Evolutionary conservation across 2,797 vertebrate species (phyloP).

Genomic region (Potorous gilbertii): DNA sequence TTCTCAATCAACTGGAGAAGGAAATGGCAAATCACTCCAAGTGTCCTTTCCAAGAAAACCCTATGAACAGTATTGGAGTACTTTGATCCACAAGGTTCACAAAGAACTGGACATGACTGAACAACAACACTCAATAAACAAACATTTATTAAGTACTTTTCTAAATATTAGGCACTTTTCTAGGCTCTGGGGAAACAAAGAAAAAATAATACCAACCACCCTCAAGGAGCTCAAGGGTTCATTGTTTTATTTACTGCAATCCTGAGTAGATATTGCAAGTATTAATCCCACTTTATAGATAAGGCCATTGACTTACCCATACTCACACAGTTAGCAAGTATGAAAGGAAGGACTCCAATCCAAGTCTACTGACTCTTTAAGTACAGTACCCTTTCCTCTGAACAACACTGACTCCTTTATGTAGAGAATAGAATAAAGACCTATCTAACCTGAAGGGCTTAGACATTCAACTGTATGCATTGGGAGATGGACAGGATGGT

Average conservation of each 20-base stretch:
- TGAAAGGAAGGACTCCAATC: not conserved
- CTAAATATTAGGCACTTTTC: not conserved
- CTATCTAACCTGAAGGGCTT: conserved; percentile 13
- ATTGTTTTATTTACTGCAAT: not conserved
- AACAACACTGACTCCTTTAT: not conserved
- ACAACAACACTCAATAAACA: not conserved
- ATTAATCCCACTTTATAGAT: not conserved
- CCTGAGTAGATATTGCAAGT: not conserved
- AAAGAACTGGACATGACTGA: not conserved
- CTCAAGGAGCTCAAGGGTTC: not conserved
- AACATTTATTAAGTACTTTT: not conserved
- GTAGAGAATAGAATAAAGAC: conserved; percentile 40
- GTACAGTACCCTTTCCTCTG: not conserved
- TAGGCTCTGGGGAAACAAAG: not conserved
- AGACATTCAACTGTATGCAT: conserved; percentile 42
- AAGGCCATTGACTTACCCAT: not conserved
- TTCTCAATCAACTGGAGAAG: not conserved
- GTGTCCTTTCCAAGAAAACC: not conserved
- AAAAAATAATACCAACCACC: not conserved
- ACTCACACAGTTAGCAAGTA: not conserved
- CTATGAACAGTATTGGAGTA: not conserved
- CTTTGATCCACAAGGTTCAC: not conserved
- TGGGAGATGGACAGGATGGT: conserved; percentile 2
- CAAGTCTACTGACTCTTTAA: not conserved
- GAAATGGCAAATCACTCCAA: not conserved